Evolutionary conservation across 2,888 invertebrate genomes (phyloP).

Genomic region (Tryphoninae sp.): DNA sequence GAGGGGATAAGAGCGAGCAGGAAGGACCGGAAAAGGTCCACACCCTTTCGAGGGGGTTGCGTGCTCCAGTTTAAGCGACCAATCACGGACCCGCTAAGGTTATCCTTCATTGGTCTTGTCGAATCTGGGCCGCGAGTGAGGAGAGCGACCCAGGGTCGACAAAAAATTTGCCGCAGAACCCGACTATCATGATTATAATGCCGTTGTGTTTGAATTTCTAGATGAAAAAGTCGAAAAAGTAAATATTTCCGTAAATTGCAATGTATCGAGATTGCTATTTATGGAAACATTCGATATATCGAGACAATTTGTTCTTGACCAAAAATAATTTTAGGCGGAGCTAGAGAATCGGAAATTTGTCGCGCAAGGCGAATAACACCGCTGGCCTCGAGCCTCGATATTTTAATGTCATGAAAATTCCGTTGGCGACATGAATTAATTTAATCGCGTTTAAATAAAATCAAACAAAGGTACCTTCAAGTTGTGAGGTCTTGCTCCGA

Average conservation of each 20-base stretch:
- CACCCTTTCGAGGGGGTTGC: constrained; percentile 67
- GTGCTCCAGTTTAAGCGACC: constrained; percentile 76
- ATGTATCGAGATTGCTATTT: too few relatives aligned
- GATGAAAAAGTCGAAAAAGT: too few relatives aligned
- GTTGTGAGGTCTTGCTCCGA: constrained; percentile 50
- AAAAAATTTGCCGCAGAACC: constrained; percentile 35
- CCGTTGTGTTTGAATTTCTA: too few relatives aligned
- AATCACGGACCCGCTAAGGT: constrained; percentile 66
- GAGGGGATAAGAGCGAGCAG: constrained; percentile 38
- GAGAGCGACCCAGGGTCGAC: neutral
- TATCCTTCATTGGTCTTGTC: constrained; percentile 55
- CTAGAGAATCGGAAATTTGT: too few relatives aligned
- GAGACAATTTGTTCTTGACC: too few relatives aligned
- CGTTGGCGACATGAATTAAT: too few relatives aligned
- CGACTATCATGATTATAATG: too few relatives aligned
- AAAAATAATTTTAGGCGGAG: too few relatives aligned
- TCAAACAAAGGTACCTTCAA: neutral
- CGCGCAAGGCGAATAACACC: too few relatives aligned
- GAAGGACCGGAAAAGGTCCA: constrained; percentile 67
- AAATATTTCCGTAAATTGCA: too few relatives aligned
- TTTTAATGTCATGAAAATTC: constrained; percentile 11
- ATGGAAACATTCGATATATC: too few relatives aligned
- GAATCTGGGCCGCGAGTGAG: constrained; percentile 66
- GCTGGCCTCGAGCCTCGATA: neutral
- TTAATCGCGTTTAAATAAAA: too few relatives aligned